Evolutionary conservation across 2,113 vertebrate species (phyloP), one percentile per base, ranked within the genome.

Genomic region (Ciconia stormi): DNA sequence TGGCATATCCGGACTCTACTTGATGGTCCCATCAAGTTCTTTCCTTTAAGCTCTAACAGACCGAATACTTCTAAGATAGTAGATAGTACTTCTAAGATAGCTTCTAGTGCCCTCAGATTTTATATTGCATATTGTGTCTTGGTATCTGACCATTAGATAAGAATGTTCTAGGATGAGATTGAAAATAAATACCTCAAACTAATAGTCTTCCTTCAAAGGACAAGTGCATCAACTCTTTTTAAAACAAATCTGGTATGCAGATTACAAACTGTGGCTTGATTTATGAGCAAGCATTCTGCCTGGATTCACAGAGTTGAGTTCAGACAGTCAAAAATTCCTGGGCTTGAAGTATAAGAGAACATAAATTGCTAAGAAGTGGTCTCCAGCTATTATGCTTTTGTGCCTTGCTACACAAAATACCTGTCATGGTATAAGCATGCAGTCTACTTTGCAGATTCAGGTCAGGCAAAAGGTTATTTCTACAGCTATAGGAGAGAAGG

Each of bases 351-450:
- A 53, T 11, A 84, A 19, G 18, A 82, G 7, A 90, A 58, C 11
- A 42, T 16, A 78, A 66, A 66, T 30, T 19, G 21, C 52, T 72
- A 59, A 25, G 42, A 87, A 25, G 7, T 23, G 2, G 10, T 49
- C 19, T 62, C 13, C 13, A 42, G 26, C 13, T 53, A 21, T 26
- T 38, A 38, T 1, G 8, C 6, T 77, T 82, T 11, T 27, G 13
- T 59, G 34, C 16, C 16, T 20, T 77, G 38, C 36, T 59, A 55
- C 26, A 58, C 14, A 50, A 81, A 87, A 82, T n/a, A 58, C 5
- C 12, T 67, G 25, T 77, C 1, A 1, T 8, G 3, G 15, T 49
- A 9, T n/a, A 76, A 82, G 76, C 11, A 42, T 0, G 0, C 21
- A 21, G 36, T 44, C 65, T 56, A 3, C 40, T 38, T 74, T 23